Conservation (phyloP, 2,888 invertebrate species). For the Drosophila incognita region DNA sequence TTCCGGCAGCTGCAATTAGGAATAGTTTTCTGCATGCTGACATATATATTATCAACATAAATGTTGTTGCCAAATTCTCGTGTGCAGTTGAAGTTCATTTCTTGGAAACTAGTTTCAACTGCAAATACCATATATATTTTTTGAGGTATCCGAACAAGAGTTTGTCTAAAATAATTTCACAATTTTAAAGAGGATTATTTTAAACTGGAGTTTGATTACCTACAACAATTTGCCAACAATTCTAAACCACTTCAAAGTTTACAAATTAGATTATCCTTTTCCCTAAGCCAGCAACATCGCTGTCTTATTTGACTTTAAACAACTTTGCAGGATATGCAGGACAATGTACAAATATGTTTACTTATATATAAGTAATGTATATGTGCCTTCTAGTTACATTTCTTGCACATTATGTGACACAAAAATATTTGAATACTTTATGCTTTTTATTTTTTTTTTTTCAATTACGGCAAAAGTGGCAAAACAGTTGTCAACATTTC, state of each 20-base stretch:
- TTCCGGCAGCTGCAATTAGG: slow-evolving; percentile 12
- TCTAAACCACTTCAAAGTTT: not conserved
- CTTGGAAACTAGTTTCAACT: not conserved
- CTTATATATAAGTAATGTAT: not conserved
- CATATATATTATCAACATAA: not conserved
- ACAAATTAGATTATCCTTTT: not conserved
- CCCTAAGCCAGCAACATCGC: not conserved
- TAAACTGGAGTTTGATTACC: not conserved
- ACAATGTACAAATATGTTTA: not conserved
- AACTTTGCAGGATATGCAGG: not conserved
- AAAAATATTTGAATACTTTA: slow-evolving; percentile 61
- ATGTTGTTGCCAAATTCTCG: not conserved
- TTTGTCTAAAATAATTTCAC: not conserved
- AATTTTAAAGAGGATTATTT: not conserved
- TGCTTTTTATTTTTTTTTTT: slow-evolving; percentile 66
- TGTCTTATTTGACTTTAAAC: not conserved
- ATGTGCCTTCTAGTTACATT: slow-evolving; percentile 11
- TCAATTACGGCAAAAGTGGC: slow-evolving; percentile 81
- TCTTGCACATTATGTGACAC: slow-evolving; percentile 11
- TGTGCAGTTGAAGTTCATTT: not conserved
- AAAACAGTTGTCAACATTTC: slow-evolving; percentile 80
- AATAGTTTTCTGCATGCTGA: slow-evolving; percentile 1
- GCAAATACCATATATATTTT: not conserved
- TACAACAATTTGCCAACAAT: not conserved
- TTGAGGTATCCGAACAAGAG: not conserved